A percentile compares a stretch with the other conserved stretches of the same genome.
phyloP scores from a whole-genome alignment of 2,888 invertebrate species.

The Chrysomela aeneicollis region DNA sequence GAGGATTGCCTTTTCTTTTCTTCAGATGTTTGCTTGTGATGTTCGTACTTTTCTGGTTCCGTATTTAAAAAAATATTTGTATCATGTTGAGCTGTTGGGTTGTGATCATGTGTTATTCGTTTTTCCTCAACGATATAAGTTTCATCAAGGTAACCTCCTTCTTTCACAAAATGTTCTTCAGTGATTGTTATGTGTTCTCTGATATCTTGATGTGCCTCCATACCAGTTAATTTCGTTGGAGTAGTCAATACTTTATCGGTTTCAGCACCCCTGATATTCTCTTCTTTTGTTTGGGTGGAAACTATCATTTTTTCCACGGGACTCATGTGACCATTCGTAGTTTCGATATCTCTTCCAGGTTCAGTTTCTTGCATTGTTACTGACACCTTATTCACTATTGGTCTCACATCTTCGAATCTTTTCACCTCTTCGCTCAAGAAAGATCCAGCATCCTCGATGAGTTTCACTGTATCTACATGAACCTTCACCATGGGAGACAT shows the following conservation, averaged over 20 bases:
- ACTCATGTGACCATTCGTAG: neutral
- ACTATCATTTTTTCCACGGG: neutral
- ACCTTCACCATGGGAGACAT: slow-evolving; percentile 11
- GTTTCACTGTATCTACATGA: slow-evolving; percentile 29
- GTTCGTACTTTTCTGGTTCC: slow-evolving; percentile 41
- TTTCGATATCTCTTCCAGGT: neutral
- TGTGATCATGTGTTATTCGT: slow-evolving; percentile 4
- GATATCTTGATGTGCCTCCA: neutral
- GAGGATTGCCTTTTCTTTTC: slow-evolving; percentile 13
- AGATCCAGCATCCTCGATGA: slow-evolving; percentile 31
- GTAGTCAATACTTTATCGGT: slow-evolving; percentile 8
- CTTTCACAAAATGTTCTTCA: slow-evolving; percentile 34
- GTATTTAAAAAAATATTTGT: slow-evolving; percentile 42
- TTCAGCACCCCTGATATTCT: slow-evolving; percentile 11
- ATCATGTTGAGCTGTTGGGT: slow-evolving; percentile 27
- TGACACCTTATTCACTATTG: neutral
- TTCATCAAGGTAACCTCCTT: slow-evolving; percentile 32
- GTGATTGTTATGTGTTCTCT: slow-evolving; percentile 30
- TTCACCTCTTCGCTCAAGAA: slow-evolving; percentile 30
- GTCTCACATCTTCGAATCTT: neutral
- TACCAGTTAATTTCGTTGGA: slow-evolving; percentile 16
- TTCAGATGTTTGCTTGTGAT: slow-evolving; percentile 20
- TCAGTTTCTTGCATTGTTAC: neutral
- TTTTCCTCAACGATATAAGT: slow-evolving; percentile 22
- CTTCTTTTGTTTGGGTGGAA: neutral